phyloP scores from a whole-genome alignment of 30 jellyfish, hydroid and myxozoan species.

The Mastigias papua region DNA sequence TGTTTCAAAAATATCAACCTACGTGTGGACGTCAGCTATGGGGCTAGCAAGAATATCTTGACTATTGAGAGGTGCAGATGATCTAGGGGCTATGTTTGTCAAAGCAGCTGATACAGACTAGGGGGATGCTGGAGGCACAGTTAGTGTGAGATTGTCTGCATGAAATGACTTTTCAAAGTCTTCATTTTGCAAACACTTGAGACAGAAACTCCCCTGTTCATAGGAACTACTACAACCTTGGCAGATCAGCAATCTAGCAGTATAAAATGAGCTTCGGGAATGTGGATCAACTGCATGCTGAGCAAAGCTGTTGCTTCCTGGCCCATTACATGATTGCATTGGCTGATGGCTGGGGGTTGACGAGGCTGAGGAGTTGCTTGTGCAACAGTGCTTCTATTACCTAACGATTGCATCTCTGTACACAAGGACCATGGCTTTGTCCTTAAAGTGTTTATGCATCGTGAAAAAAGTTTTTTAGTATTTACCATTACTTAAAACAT shows the following conservation, averaged over 20 bases:
- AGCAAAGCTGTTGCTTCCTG: conserved; percentile 3
- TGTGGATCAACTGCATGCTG: conserved; percentile 15
- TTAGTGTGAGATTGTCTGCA: conserved; percentile 1
- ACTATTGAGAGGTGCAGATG: conserved; percentile 1
- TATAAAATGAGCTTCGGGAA: conserved; percentile 1
- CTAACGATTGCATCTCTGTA: not conserved
- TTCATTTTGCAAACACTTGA: not conserved
- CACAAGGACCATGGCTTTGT: conserved; percentile 27
- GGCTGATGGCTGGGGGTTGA: conserved; percentile 12
- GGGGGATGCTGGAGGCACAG: conserved; percentile 15
- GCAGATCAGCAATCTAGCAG: conserved; percentile 9
- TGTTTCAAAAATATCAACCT: conserved; percentile 36
- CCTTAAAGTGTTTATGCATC: too few relatives aligned
- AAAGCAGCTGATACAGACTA: conserved; percentile 2
- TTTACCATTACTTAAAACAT: too few relatives aligned
- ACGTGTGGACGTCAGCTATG: conserved; percentile 61
- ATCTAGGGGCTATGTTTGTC: conserved; percentile 21
- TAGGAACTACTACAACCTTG: conserved; percentile 15
- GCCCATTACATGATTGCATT: conserved; percentile 1
- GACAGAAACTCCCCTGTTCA: conserved; percentile 21
- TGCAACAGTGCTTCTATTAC: not conserved
- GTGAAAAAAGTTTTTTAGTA: too few relatives aligned
- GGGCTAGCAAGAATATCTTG: conserved; percentile 12
- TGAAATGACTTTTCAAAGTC: conserved; percentile 7
- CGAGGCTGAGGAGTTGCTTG: not conserved